These are phyloP conservation scores for Cyprinodon tularosa DNA, from an alignment of 2,113 vertebrate species.

Conservation along the genomic window DNA sequence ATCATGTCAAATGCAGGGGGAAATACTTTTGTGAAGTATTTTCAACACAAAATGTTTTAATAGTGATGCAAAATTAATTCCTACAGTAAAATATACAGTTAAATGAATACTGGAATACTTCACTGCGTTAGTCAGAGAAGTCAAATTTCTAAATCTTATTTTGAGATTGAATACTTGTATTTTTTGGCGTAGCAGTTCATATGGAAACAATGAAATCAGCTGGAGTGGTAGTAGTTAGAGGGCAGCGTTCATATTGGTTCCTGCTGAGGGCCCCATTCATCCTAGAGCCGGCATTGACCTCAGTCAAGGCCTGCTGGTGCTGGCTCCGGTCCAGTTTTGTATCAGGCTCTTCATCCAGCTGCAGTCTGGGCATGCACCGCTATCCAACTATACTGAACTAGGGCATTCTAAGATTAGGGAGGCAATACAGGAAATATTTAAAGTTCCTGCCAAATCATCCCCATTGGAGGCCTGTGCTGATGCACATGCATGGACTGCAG, in stretches of 20 bases:
- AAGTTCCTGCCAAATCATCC: not conserved
- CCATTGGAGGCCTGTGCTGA: not conserved
- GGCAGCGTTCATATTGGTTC: too few species aligned
- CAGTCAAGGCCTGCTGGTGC: not conserved
- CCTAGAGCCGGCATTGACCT: not conserved
- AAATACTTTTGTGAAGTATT: too few species aligned
- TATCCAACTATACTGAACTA: constrained; percentile 7
- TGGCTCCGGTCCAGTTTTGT: constrained; percentile 41
- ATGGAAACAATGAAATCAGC: too few species aligned
- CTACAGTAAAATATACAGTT: too few species aligned
- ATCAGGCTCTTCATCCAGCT: constrained; percentile 26
- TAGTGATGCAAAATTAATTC: too few species aligned
- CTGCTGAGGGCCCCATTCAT: not conserved
- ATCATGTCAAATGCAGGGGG: too few species aligned
- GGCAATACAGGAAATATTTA: not conserved
- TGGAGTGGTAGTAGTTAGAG: too few species aligned
- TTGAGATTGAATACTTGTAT: not conserved
- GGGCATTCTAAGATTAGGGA: constrained; percentile 32
- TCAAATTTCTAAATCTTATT: not conserved
- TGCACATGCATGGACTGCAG: not conserved
- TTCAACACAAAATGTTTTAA: too few species aligned
- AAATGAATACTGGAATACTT: too few species aligned
- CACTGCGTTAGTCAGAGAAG: not conserved
- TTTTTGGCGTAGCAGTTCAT: not conserved
- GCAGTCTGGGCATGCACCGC: constrained; percentile 6